These are phyloP conservation scores for Drosophila arawakana DNA, from an alignment of 1,140 invertebrate genomes.

Conservation along the genomic window DNA sequence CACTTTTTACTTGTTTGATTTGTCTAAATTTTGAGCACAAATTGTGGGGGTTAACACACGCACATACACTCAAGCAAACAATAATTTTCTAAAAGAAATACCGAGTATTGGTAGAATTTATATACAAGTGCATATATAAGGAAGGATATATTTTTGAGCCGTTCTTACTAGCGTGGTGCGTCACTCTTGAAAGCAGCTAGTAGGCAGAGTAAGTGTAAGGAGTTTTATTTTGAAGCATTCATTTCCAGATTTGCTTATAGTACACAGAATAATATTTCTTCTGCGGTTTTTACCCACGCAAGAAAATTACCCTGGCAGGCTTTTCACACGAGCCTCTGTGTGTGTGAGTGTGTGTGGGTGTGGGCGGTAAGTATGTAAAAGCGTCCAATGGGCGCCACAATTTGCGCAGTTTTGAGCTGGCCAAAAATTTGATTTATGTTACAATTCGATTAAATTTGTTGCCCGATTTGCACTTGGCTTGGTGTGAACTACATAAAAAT, in stretches of 20 bases:
- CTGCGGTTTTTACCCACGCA: constrained; percentile 33
- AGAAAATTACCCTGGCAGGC: constrained; percentile 13
- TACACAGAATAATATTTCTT: constrained; percentile 30
- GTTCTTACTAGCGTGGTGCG: too few relatives aligned
- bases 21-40: constrained; percentile 50
- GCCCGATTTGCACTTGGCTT: background rate
- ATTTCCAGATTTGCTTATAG: background rate
- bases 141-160: too few relatives aligned
- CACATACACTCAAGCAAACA: constrained; percentile 1
- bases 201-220: too few relatives aligned
- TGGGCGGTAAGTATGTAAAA: constrained; percentile 55
- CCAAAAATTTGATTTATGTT: constrained; percentile 43
- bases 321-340: constrained; percentile 1
- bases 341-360: constrained; percentile 27
- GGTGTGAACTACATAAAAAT: background rate
- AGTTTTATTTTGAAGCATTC: background rate
- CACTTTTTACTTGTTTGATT: background rate
- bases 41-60: constrained; percentile 31
- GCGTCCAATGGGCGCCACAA: constrained; percentile 61
- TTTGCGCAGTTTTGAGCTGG: constrained; percentile 67
- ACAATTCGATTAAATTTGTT: constrained; percentile 57
- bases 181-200: too few relatives aligned
- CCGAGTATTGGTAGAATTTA: too few relatives aligned
- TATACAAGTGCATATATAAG: too few relatives aligned
- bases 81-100: too few relatives aligned